Conservation (phyloP, 2,113 vertebrate species). For the Gnathonemus longibarbis region DNA sequence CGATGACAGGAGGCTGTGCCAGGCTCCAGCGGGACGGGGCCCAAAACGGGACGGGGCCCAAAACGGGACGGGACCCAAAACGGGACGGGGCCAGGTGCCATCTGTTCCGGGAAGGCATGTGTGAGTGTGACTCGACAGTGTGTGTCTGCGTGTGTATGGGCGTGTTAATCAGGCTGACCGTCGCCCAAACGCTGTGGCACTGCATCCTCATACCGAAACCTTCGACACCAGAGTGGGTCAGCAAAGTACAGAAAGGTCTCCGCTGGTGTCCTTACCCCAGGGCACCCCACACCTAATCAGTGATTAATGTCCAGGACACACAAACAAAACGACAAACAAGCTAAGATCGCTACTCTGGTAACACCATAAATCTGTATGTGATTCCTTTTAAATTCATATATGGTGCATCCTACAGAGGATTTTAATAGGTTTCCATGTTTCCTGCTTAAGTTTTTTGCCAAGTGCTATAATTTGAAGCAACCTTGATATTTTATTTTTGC, state of each 20-base stretch:
- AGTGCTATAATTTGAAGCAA: neutral
- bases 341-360: neutral
- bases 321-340: neutral
- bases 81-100: neutral
- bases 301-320: neutral
- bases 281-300: neutral
- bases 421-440: neutral
- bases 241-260: neutral
- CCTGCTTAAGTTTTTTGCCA: neutral
- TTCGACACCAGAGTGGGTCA: too few relatives aligned
- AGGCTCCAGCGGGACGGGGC: neutral
- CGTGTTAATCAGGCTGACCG: neutral
- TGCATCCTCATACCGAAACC: too few relatives aligned
- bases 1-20: neutral
- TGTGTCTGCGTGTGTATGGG: neutral
- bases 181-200: neutral
- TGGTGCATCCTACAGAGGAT: neutral
- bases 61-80: too few relatives aligned
- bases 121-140: neutral
- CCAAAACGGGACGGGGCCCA: neutral
- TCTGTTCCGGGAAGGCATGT: neutral
- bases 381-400: neutral
- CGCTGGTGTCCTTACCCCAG: neutral
- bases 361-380: neutral
- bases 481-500: neutral